Evolutionary conservation across 2,797 vertebrate species (phyloP), one percentile per base, ranked within the genome.

Genomic region (Gobio occitaniae): DNA sequence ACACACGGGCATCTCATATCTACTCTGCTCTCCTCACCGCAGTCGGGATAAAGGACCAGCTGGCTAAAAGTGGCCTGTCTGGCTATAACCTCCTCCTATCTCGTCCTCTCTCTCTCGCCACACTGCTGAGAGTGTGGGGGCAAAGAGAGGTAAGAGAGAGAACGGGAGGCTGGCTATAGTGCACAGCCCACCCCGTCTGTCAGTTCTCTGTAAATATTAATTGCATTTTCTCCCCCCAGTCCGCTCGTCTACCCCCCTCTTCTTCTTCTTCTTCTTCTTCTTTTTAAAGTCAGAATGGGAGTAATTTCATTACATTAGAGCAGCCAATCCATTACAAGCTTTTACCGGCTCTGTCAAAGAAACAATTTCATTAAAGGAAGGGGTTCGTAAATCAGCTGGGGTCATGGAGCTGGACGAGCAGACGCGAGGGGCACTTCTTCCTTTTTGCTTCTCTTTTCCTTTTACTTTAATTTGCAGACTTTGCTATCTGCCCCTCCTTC

Each of bases 301-400:
- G 97, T 98, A 98, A 99, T 99, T 98, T 99, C 97, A 99, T 99
- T 99, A 99, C 97, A 98, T 98, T 98, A 98, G 97, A 96, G 96
- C 96, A 96, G 95, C 97, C 97, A 99, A 99, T 99, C 98, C 98
- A 99, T 99, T 99, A 99, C 96, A 95, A 96, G 97, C 97, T 98
- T 98, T 99, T 99, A 99, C 98, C 96, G 95, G 95, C 96, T 97
- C 97, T 98, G 97, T 97, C 97, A 98, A 95, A 96, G 97, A 97
- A 98, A 99, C 98, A 98, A 99, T 99, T 99, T 99, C 97, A 99
- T 99, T 99, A 99, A 97, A 95, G 97, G 95, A 97, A 97, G 97
- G 97, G 96, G 96, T 97, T 96, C 96, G 96, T 99, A 99, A 99
- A 99, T 99, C 98, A 99, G 93, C 95, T 92, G 95, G 96, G 96